Evolutionary conservation across 2,797 vertebrate species (phyloP), one percentile per base, ranked within the genome.

Genomic region (Pseudomugil tenellus): DNA sequence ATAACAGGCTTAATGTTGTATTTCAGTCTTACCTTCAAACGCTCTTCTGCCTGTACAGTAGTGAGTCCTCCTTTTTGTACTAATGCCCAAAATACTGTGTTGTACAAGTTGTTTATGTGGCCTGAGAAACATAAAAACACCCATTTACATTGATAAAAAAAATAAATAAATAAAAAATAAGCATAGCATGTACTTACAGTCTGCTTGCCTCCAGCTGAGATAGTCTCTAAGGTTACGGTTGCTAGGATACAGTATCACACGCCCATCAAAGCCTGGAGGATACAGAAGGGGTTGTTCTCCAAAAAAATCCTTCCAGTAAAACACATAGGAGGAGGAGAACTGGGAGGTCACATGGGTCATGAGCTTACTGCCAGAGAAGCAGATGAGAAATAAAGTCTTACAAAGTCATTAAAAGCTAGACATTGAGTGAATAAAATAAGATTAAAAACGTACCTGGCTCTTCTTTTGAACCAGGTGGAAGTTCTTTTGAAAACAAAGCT

Each of bases 71-170:
- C 95, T 72, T 91, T 92, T 58, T 97, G 97, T 4, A 99, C 94
- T 34, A 99, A 93, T n/a, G 93, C 92, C 98, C 98, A 99, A 89
- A 98, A 99, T 43, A 95, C 95, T 17, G 97, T 99, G 81, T 99
- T 99, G 83, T 98, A 98, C 77, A 99, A 93, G 87, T 99, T 99
- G 90, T 99, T 99, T 28, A 99, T 91, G 78, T 99, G 98, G 90
- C 98, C 98, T 99, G 76, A 14, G 79, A 73, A 16, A 80, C 48
- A 77, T 10, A 56, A 35, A 74, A 49, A 71, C 58, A 67, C 2
- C 7, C 2, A 1, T 0, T 4, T 14, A 64, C 10, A 5, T 26
- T 14, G 21, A 12, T n/a, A n/a, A n/a, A n/a, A n/a, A n/a, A n/a
- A n/a, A n/a, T n/a, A n/a, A n/a, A n/a, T n/a, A n/a, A n/a, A n/a